phyloP scores from a whole-genome alignment of 2,797 vertebrate genomes.

The Notolabrus celidotus region DNA sequence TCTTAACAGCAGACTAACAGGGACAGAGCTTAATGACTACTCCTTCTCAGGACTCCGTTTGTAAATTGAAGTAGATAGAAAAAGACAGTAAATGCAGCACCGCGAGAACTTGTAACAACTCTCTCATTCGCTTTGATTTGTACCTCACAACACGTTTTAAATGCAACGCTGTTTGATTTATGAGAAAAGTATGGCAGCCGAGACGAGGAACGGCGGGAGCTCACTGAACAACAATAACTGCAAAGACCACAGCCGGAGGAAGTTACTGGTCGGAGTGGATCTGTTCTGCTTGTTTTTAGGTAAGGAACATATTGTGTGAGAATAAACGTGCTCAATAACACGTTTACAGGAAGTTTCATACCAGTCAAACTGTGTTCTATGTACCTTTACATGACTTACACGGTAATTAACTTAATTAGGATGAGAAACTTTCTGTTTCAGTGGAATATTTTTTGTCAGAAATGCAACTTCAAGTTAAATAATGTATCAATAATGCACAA shows the following conservation, averaged over 20 bases:
- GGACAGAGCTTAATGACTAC: constrained; percentile 22
- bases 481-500: no score
- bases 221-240: constrained; percentile 89
- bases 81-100: neutral
- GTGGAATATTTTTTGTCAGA: no score
- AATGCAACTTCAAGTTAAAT: no score
- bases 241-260: constrained; percentile 89
- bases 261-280: constrained; percentile 91
- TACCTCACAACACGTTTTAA: constrained; percentile 58
- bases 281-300: constrained; percentile 94
- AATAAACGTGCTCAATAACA: accelerated
- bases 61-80: neutral
- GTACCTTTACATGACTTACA: no score
- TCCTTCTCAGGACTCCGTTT: constrained; percentile 15
- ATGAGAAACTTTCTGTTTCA: no score
- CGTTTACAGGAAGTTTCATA: no score
- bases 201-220: constrained; percentile 91
- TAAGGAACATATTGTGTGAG: constrained; percentile 66
- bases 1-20: neutral
- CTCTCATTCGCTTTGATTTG: neutral
- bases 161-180: constrained; percentile 89
- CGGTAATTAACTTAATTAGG: no score
- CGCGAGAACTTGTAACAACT: accelerated
- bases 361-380: neutral
- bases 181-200: constrained; percentile 94